A percentile compares a stretch with the other conserved stretches of the same genome.
Conservation (phyloP, 2,113 vertebrate genomes). For the Orcinus orca region DNA sequence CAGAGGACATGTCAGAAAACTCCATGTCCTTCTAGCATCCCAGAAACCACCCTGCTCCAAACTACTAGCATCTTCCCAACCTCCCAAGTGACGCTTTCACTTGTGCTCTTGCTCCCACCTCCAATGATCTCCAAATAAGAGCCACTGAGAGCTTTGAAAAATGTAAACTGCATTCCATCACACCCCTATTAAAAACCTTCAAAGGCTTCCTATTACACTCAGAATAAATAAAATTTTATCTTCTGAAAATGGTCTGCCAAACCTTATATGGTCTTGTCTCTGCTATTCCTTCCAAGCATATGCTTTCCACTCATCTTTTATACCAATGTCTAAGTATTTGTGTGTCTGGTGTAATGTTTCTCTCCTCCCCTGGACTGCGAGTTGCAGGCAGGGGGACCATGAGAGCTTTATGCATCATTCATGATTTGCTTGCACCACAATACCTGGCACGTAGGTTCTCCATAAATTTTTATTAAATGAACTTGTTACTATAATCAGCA, state of each 20-base stretch:
- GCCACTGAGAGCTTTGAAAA: not conserved
- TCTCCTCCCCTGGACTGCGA: not conserved
- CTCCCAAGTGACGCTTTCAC: not conserved
- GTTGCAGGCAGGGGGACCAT: not conserved
- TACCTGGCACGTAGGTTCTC: not conserved
- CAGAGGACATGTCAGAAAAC: not conserved
- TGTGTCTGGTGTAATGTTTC: not conserved
- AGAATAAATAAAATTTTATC: slow-evolving; percentile 19
- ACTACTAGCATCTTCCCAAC: not conserved
- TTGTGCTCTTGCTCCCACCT: not conserved
- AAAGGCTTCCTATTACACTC: not conserved
- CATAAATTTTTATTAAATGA: slow-evolving; percentile 27
- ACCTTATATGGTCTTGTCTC: not conserved
- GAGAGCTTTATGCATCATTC: not conserved
- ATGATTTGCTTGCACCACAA: not conserved
- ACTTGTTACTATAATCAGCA: not conserved
- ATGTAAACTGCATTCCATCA: not conserved
- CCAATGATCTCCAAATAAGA: not conserved
- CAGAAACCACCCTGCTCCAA: not conserved
- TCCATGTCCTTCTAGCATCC: not conserved
- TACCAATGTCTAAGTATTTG: not conserved
- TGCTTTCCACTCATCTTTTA: not conserved
- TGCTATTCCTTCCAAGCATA: not conserved
- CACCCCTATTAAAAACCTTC: not conserved
- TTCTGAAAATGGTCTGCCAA: not conserved